phyloP scores from a whole-genome alignment of 2,113 vertebrate genomes.

The Chloebia gouldiae region DNA sequence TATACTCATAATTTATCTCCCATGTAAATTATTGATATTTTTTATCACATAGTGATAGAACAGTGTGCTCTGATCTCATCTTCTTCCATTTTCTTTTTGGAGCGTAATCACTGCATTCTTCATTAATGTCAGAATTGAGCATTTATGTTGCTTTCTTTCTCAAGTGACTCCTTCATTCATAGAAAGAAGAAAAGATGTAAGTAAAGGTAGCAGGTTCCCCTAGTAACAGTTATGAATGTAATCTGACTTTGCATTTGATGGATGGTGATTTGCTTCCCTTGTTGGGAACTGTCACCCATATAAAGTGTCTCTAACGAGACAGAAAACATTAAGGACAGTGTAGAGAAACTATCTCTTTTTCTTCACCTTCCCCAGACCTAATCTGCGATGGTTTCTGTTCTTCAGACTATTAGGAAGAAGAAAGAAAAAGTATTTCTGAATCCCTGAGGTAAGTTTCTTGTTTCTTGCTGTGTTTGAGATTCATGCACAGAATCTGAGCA shows the following conservation, averaged over 20 bases:
- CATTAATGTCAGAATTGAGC: neutral
- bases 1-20: neutral
- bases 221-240: neutral
- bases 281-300: neutral
- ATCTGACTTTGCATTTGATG: neutral
- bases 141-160: neutral
- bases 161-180: neutral
- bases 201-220: neutral
- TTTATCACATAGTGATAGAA: neutral
- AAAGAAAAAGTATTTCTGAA: neutral
- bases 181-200: neutral
- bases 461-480: neutral
- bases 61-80: neutral
- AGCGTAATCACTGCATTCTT: neutral
- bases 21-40: rapidly evolving
- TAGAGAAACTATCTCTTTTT: neutral
- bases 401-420: neutral
- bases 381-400: neutral
- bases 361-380: neutral
- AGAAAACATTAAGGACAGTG: neutral
- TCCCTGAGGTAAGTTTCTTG: neutral
- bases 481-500: neutral
- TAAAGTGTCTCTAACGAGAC: rapidly evolving
- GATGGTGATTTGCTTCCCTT: neutral
- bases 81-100: neutral